Evolutionary conservation across 2,113 vertebrate species (phyloP).

Genomic region (Euleptes europaea): DNA sequence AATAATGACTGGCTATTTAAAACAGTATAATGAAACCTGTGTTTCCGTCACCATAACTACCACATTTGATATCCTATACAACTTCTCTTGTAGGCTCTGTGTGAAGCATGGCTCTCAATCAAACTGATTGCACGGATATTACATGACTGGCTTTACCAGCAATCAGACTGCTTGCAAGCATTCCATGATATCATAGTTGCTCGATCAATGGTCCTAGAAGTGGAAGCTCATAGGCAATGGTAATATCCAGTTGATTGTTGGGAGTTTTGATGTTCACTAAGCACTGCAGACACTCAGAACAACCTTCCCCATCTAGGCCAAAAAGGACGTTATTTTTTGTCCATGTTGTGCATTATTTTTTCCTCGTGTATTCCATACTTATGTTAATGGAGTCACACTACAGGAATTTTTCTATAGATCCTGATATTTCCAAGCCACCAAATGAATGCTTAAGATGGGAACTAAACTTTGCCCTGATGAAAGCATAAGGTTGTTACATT

Average conservation of each 20-base stretch:
- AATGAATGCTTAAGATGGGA: neutral
- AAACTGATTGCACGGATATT: neutral
- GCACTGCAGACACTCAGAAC: neutral
- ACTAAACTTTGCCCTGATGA: neutral
- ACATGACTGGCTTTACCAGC: neutral
- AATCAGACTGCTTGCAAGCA: neutral
- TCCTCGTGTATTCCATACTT: neutral
- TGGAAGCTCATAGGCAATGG: neutral
- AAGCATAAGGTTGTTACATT: neutral
- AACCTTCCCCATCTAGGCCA: neutral
- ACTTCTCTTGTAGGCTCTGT: neutral
- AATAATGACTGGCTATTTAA: neutral
- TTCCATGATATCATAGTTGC: neutral
- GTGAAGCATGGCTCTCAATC: neutral
- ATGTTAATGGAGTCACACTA: conserved; percentile 29
- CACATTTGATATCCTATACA: neutral
- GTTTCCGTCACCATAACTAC: neutral
- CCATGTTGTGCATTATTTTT: neutral
- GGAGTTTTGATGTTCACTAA: neutral
- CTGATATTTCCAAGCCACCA: neutral
- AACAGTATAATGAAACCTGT: neutral
- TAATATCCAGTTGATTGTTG: neutral
- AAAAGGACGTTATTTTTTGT: neutral
- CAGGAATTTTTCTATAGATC: conserved; percentile 5
- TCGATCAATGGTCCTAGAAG: neutral